Base-by-base conservation (phyloP, 1,140 invertebrate species). In the Notospermus geniculatus region DNA sequence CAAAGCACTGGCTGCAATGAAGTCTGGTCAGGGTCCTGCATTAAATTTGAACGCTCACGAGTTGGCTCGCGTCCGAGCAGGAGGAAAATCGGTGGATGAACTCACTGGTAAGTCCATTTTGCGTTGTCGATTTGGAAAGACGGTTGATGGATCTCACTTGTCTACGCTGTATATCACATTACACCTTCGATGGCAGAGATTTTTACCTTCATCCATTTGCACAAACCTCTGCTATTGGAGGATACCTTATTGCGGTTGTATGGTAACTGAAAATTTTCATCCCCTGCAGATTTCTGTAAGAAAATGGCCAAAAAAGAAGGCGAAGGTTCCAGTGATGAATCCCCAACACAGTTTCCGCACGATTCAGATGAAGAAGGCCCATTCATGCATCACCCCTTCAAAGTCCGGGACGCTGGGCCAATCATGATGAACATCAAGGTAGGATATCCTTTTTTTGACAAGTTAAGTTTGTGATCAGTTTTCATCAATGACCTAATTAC, bases 41-140 rank as follows among this genome's bases (percentile, higher is more conserved):
- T 68, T 71, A 28, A 63, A 65, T 25, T 61, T 73, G 2, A 64
- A 70, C 36, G 64, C 75, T 19, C 76, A 78, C 53, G 57, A 60
- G 23, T 7, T 82, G 2, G 63, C 90, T 15, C 87, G 90, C 50
- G 90, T 93, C 74, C 90, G 91, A 78, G 88, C 91, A 68, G 91
- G 91, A 60, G 92, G 91, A 71, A 95, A 95, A 82, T 92, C 91
- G 59, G 91, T 96, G 2, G 90, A 94, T 71, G 92, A 95, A 84
- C 82, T 95, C n/a, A 95, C 87, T 79, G 86, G 87, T 88, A 72
- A 71, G 58, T 57, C 1, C 9, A n/a, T n/a, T n/a, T n/a, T n/a
- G n/a, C n/a, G n/a, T n/a, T n/a, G n/a, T n/a, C n/a, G n/a, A n/a
- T 43, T 43, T 13, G 19, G 19, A 43, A 43, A 11, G 19, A 13